Conservation (phyloP, 1,140 invertebrate genomes). For the Pantala flavescens region DNA sequence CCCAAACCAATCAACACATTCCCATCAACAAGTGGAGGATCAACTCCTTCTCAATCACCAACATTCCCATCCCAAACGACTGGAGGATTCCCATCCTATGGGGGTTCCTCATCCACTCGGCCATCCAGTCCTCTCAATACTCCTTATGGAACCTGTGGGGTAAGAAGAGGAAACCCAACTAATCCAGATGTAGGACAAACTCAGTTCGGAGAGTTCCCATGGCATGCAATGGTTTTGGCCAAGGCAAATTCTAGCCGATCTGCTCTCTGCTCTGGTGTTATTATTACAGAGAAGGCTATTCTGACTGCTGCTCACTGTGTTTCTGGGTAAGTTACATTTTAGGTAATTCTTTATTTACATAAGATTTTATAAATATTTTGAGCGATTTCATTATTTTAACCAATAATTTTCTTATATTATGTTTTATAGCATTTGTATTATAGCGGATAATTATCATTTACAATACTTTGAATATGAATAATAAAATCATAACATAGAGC, state of each 20-base stretch:
- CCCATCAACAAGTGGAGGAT: neutral
- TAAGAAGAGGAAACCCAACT: slow-evolving; percentile 15
- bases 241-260: slow-evolving; percentile 43
- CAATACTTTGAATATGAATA: too few relatives aligned
- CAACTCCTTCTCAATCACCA: neutral
- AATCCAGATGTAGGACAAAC: slow-evolving; percentile 39
- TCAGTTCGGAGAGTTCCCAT: slow-evolving; percentile 69
- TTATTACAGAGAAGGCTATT: slow-evolving; percentile 58
- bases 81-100: neutral
- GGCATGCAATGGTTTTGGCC: slow-evolving; percentile 64
- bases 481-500: too few relatives aligned
- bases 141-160: slow-evolving; percentile 18
- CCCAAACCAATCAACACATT: neutral
- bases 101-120: neutral
- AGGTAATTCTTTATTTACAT: slow-evolving; percentile 13
- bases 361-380: neutral
- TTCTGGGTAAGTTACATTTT: slow-evolving; percentile 51
- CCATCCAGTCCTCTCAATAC: neutral
- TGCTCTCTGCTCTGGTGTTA: slow-evolving; percentile 63
- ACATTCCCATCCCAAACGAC: neutral
- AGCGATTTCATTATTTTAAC: too few relatives aligned
- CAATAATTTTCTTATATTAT: too few relatives aligned
- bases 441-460: too few relatives aligned
- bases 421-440: too few relatives aligned
- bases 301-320: slow-evolving; percentile 70